Percentiles rank a stretch among this genome's conserved stretches.
phyloP scores from a whole-genome alignment of 2,888 invertebrate genomes.

The Mesodorylaimus sp. region DNA sequence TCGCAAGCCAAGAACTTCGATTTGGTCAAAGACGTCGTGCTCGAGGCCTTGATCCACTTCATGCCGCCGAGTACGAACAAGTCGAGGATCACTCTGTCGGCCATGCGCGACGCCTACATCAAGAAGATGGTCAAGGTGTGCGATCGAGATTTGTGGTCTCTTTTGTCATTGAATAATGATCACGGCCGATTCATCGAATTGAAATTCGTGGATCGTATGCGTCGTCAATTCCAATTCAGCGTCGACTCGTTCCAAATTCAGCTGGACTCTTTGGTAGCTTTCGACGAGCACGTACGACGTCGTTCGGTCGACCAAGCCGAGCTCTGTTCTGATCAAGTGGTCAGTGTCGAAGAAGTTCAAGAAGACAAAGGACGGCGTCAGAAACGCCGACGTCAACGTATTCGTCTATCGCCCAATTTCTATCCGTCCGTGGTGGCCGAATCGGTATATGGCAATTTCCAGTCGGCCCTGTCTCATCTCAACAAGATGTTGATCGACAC shows the following conservation, averaged over 20 bases:
- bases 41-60: slow-evolving; percentile 73
- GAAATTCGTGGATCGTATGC: slow-evolving; percentile 96
- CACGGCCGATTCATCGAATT: slow-evolving; percentile 88
- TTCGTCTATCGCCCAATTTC: slow-evolving; percentile 2
- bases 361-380: too few relatives aligned
- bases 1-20: slow-evolving; percentile 65
- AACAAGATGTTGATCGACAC: slow-evolving; percentile 93
- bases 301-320: background rate
- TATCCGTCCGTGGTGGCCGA: slow-evolving; percentile 49
- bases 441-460: slow-evolving; percentile 87
- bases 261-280: slow-evolving; percentile 62
- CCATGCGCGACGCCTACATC: slow-evolving; percentile 55
- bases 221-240: slow-evolving; percentile 94
- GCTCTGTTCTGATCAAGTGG: background rate
- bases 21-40: slow-evolving; percentile 80
- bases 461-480: slow-evolving; percentile 79
- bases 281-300: background rate
- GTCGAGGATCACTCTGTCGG: slow-evolving; percentile 69
- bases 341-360: too few relatives aligned
- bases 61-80: slow-evolving; percentile 54
- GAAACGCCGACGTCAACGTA: background rate
- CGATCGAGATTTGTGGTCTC: slow-evolving; percentile 67
- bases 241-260: slow-evolving; percentile 98
- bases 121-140: slow-evolving; percentile 95
- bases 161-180: slow-evolving; percentile 88